Base-by-base conservation (phyloP, 1,140 invertebrate species). In the Lepidurus packardi region DNA sequence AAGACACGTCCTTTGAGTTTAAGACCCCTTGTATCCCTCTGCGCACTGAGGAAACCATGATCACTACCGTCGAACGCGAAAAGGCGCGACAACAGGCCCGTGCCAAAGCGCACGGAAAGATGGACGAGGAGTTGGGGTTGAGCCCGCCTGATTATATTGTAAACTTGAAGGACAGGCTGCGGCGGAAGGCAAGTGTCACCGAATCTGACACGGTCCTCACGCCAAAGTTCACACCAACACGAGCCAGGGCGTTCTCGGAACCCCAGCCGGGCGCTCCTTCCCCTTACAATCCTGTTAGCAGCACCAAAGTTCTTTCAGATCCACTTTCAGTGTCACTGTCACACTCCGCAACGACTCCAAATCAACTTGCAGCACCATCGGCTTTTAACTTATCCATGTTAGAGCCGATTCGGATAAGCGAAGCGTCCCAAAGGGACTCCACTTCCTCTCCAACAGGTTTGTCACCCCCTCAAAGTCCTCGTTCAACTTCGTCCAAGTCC, bases 101-200 rank as follows among this genome's bases (percentile, higher is more conserved):
- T 74, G 89, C 90, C 43, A 85, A 91, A 45, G 91, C 90, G 1
- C 87, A 89, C 76, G 84, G 92, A 3, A 91, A 91, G 82, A 91
- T 89, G 65, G 91, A 93, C 82, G 88, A 90, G 79, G 90, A 92
- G 82, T 82, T 92, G 5, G 90, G 91, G 11, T 84, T 93, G 0
- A 92, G 90, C 83, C 91, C 91, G 1, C 90, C 91, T 80, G 89
- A 92, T 79, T 90, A 89, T 81, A 87, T 91, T 76, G 86, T 85
- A 78, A 82, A 88, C 65, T 80, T 90, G 7, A 85, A 86, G 80
- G 84, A 88, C 82, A 90, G 87, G 10, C 84, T 85, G 1, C 86
- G 86, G 80, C 87, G 86, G 79, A 88, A 88, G 76, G 42, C 79
- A 21, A 82, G 81, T 81, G 83, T 75, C 89, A 88, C 83, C 3